phyloP scores from a whole-genome alignment of 2,113 vertebrate species.

The Ochotona princeps region DNA sequence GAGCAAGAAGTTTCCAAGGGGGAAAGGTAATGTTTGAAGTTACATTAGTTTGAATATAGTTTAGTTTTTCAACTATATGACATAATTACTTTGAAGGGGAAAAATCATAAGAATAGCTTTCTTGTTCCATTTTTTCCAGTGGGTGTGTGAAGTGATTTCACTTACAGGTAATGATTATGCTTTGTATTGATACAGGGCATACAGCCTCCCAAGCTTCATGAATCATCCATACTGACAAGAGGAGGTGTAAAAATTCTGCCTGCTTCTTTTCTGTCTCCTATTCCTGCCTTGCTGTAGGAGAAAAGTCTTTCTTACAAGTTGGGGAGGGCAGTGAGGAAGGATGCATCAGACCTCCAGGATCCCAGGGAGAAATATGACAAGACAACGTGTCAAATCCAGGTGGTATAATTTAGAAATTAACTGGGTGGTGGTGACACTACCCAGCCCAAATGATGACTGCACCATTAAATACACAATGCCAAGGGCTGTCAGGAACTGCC shows the following conservation, averaged over 20 bases:
- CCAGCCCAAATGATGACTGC: conserved; percentile 61
- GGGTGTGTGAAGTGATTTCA: conserved; percentile 88
- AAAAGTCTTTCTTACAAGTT: conserved; percentile 78
- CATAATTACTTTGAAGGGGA: conserved; percentile 84
- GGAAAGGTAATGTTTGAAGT: conserved; percentile 83
- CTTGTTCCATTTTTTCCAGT: conserved; percentile 88
- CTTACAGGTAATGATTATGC: conserved; percentile 90
- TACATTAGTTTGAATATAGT: conserved; percentile 66
- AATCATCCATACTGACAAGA: conserved; percentile 88
- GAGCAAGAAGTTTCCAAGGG: conserved; percentile 83
- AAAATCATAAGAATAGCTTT: conserved; percentile 86
- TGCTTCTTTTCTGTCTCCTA: conserved; percentile 81
- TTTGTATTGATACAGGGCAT: conserved; percentile 88
- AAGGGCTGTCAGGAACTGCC: conserved; percentile 69
- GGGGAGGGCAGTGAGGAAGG: conserved; percentile 47
- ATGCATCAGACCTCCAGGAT: conserved; percentile 76
- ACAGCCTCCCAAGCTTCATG: conserved; percentile 84
- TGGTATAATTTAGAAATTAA: conserved; percentile 80
- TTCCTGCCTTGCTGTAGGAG: conserved; percentile 78
- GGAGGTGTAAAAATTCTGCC: conserved; percentile 84
- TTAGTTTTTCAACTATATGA: conserved; percentile 82
- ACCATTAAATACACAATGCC: conserved; percentile 63
- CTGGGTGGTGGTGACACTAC: conserved; percentile 69
- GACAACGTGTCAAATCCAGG: conserved; percentile 72
- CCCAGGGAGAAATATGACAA: conserved; percentile 77